A percentile compares a stretch with the other conserved stretches of the same genome.
Evolutionary conservation across 92 coral and sea anemone genomes (phyloP).

Genomic region (Epizoanthus illoricatus): DNA sequence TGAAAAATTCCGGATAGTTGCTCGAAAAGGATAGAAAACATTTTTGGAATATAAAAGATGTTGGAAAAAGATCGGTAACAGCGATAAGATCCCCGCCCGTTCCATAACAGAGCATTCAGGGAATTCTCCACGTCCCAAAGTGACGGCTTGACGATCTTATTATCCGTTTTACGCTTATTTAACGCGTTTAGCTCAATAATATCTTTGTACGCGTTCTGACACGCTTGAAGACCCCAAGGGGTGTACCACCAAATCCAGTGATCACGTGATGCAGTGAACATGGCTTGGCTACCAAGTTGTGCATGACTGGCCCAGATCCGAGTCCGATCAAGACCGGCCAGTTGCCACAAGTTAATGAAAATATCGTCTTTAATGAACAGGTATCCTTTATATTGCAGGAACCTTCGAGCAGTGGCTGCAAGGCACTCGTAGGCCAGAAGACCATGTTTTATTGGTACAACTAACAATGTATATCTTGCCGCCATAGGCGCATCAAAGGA

Average conservation of each 20-base stretch:
- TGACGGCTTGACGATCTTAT: constrained; percentile 34
- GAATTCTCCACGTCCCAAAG: constrained; percentile 84
- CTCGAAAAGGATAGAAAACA: constrained; percentile 56
- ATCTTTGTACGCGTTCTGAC: constrained; percentile 71
- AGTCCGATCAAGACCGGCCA: constrained; percentile 58
- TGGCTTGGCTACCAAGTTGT: constrained; percentile 60
- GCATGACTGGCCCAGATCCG: constrained; percentile 72
- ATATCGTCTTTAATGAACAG: constrained; percentile 62
- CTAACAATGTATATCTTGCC: constrained; percentile 33
- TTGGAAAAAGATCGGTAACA: constrained; percentile 71
- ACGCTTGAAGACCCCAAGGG: constrained; percentile 74
- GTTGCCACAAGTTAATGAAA: constrained; percentile 59
- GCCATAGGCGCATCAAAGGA: constrained; percentile 36
- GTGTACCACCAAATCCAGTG: constrained; percentile 82
- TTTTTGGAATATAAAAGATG: constrained; percentile 71
- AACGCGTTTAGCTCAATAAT: constrained; percentile 59
- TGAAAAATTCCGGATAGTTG: constrained; percentile 68
- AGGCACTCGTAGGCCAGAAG: constrained; percentile 84
- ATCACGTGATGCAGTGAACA: constrained; percentile 70
- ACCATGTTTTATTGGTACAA: constrained; percentile 57
- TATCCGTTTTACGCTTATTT: constrained; percentile 42
- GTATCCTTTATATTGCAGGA: constrained; percentile 67
- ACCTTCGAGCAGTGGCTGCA: constrained; percentile 56
- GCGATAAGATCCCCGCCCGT: constrained; percentile 77
- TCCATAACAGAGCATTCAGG: constrained; percentile 90